Base-by-base conservation (phyloP, 2,888 invertebrate genomes). In the Molorchus minor region DNA sequence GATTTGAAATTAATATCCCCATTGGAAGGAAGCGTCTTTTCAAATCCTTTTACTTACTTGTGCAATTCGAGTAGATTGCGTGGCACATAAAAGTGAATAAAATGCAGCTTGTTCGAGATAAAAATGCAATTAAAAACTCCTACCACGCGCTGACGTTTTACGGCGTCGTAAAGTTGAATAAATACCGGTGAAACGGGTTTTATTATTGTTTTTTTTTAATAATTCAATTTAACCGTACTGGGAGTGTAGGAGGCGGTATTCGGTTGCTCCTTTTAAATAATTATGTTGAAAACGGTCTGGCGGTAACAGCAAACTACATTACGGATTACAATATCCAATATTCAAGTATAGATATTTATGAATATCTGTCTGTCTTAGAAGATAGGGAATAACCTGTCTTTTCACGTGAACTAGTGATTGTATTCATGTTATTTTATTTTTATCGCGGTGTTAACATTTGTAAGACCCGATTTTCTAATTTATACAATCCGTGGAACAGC, bases 81-180 rank as follows among this genome's bases (percentile, higher is more conserved):
- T 52, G 52, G 52, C 30, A 52, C 52, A 52, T 52, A 41, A 52
- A 52, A 52, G 51, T 41, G 40, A 52, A 52, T 52, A 52, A 29
- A 52, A 41, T 52, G 52, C 30, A 52, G 41, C n/a, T 30, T 25
- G 15, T 17, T 15, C 41, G 41, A 52, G 52, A 52, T 52, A 52
- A 52, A 52, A 52, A 29, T 52, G 41, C 52, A 52, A 52, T 52
- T 52, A 52, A 52, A 52, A 52, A 52, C 25, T 52, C 52, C 41
- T 17, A 52, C 29, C 40, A 41, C 41, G 52, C 52, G 40, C 41
- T 52, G 41, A 41, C 52, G 41, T 29, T 52, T 52, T 52, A 52
- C 52, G 41, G 41, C 52, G 19, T 30, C 52, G 52, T 52, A 41
- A 52, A 52, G 17, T 52, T 29, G 41, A 49, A 49, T 36, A 36